Conservation (phyloP, 2,113 vertebrate genomes). For the Mobula birostris region DNA sequence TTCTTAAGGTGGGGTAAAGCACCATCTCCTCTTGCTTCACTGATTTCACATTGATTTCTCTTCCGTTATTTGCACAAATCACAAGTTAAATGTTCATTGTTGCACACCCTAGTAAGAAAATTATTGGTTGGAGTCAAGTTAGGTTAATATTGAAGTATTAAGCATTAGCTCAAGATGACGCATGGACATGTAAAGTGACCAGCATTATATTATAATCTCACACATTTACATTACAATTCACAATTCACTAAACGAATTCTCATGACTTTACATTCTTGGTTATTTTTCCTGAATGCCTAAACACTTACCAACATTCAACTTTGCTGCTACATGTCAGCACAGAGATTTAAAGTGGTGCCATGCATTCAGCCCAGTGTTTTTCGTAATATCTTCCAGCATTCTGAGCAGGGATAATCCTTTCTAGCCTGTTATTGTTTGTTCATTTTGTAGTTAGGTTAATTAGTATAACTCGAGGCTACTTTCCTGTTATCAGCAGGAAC, state of each 20-base stretch:
- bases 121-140: background rate
- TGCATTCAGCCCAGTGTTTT: no score
- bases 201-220: no score
- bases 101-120: background rate
- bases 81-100: background rate
- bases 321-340: background rate
- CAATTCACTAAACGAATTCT: background rate
- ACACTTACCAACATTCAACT: background rate
- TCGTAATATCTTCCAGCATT: background rate
- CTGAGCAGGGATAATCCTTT: background rate
- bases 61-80: background rate
- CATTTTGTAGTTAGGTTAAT: constrained; percentile 13
- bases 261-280: background rate
- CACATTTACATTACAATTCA: background rate
- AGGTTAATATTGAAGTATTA: background rate
- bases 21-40: background rate
- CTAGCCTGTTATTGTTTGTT: background rate
- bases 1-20: background rate
- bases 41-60: background rate
- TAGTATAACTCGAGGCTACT: background rate
- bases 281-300: background rate
- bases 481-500: background rate
- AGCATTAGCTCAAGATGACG: background rate
- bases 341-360: background rate
- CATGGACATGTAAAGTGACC: no score